Evolutionary conservation across 2,797 vertebrate species (phyloP).

Genomic region (Danio kyathit): DNA sequence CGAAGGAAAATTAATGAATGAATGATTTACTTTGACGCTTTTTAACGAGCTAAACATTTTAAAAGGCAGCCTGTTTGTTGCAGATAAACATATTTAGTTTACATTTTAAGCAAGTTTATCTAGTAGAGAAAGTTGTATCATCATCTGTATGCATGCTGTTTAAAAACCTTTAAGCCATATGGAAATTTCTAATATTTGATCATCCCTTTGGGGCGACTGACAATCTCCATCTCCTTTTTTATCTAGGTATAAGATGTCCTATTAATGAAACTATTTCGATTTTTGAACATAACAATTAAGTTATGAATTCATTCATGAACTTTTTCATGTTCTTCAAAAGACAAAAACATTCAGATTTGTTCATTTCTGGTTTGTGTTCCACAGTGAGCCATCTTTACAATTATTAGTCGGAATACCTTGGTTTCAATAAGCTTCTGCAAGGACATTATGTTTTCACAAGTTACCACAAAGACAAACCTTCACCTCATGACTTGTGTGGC

Average conservation of each 20-base stretch:
- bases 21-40: too few relatives aligned
- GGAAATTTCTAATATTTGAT: neutral
- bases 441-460: constrained; percentile 11
- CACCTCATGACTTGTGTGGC: neutral
- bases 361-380: neutral
- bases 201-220: neutral
- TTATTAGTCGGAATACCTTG: neutral
- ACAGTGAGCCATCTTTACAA: neutral
- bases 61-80: neutral
- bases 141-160: neutral
- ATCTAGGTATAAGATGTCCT: too few relatives aligned
- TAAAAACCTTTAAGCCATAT: neutral
- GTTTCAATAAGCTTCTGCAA: neutral
- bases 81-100: neutral
- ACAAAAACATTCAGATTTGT: neutral
- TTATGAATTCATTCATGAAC: too few relatives aligned
- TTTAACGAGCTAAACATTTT: too few relatives aligned
- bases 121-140: neutral
- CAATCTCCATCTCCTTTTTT: neutral
- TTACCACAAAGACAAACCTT: neutral
- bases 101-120: neutral
- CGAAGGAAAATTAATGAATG: too few relatives aligned
- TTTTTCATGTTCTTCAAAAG: neutral
- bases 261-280: too few relatives aligned
- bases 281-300: too few relatives aligned